A percentile compares a stretch with the other conserved stretches of the same genome.
Evolutionary conservation across 2,797 vertebrate genomes (phyloP).

Genomic region (Bradypodion pumilum): DNA sequence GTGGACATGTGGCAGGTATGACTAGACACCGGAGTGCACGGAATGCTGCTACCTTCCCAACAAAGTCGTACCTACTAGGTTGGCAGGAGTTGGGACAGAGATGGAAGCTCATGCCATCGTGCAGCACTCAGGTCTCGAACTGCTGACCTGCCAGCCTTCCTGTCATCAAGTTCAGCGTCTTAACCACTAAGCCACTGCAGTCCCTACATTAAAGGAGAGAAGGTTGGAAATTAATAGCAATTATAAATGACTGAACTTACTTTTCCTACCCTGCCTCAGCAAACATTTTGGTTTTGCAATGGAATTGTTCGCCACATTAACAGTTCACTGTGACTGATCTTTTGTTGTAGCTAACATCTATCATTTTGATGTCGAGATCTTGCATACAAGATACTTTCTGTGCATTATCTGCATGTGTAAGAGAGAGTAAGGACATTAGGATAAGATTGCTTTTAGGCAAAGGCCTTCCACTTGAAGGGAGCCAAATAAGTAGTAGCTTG

Average conservation of each 20-base stretch:
- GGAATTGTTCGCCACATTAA: background rate
- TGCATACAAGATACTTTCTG: background rate
- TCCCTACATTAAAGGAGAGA: background rate
- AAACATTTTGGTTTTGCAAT: background rate
- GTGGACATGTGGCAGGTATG: too few species aligned
- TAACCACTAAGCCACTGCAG: too few species aligned
- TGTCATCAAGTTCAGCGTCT: too few species aligned
- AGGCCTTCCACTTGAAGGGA: background rate
- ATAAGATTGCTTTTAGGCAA: background rate
- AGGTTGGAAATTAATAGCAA: background rate
- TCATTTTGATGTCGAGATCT: background rate
- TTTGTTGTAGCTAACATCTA: background rate
- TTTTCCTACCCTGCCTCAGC: too few species aligned
- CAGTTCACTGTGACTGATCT: background rate
- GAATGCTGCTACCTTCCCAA: too few species aligned
- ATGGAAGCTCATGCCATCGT: too few species aligned
- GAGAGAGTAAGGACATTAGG: background rate
- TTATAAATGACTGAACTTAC: background rate
- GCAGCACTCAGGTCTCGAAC: too few species aligned
- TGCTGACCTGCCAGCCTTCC: too few species aligned
- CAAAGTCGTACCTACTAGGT: too few species aligned
- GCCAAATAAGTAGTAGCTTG: background rate
- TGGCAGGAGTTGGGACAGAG: too few species aligned
- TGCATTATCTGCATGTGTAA: background rate
- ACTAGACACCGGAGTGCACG: too few species aligned